Evolutionary conservation across 1,140 invertebrate species (phyloP).

Genomic region (Orchestia grillus): DNA sequence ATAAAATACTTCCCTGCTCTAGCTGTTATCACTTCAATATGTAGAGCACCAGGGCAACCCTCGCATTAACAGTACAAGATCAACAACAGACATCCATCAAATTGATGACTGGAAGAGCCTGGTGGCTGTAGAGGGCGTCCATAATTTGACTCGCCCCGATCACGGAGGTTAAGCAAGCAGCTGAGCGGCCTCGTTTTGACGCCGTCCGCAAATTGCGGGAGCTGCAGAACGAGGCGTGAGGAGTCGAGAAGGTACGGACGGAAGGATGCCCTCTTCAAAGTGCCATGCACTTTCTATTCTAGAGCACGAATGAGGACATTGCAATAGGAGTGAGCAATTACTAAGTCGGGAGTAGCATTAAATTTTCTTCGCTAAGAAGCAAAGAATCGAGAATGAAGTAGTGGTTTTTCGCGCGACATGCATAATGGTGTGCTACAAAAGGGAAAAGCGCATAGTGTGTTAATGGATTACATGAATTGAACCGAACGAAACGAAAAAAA

Average conservation of each 20-base stretch:
- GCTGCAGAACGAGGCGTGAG: background rate
- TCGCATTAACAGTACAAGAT: too few species aligned
- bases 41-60: too few species aligned
- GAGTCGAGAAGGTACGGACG: background rate
- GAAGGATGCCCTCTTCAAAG: background rate
- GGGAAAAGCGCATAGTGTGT: too few species aligned
- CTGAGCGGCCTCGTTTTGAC: background rate
- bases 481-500: too few species aligned
- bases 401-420: background rate
- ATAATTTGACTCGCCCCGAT: background rate
- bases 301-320: background rate
- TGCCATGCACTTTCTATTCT: background rate
- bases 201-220: background rate
- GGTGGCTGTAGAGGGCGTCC: background rate
- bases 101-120: background rate
- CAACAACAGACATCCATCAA: background rate
- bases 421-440: too few species aligned
- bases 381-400: background rate
- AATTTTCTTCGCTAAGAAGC: background rate
- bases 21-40: too few species aligned
- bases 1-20: too few species aligned
- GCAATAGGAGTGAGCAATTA: background rate
- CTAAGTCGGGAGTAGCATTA: background rate
- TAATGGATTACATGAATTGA: too few species aligned
- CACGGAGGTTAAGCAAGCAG: background rate